Conservation (phyloP, 30 jellyfish, hydroid and myxozoan species). For the Hydra vulgaris region DNA sequence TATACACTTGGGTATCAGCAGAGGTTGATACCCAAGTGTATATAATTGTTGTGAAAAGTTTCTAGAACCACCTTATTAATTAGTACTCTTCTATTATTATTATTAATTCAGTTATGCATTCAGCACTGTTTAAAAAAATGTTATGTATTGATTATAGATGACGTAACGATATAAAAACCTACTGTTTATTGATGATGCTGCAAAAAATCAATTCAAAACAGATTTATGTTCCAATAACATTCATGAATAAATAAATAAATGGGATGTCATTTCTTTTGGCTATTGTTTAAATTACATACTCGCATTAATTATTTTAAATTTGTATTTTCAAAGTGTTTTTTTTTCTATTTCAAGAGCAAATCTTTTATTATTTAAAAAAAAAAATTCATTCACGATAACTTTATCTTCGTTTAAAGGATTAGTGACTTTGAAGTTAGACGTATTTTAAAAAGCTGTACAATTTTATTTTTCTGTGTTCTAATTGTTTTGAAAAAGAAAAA, state of each 20-base stretch:
- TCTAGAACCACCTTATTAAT: no score
- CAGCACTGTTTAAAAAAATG: neutral
- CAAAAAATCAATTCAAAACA: neutral
- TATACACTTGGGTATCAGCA: no score
- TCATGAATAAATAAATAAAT: no score
- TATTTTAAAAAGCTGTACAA: neutral
- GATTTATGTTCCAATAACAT: no score
- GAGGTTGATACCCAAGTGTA: no score
- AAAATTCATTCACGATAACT: neutral
- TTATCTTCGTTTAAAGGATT: neutral
- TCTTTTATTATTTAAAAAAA: neutral
- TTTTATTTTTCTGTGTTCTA: neutral
- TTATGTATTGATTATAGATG: neutral
- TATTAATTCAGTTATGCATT: neutral
- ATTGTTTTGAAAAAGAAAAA: neutral
- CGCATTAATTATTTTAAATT: neutral
- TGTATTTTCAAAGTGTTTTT: neutral
- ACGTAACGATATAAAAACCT: neutral
- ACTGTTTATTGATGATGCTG: neutral
- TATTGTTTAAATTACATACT: neutral
- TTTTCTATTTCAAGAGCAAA: neutral
- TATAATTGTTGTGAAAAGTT: no score
- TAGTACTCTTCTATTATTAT: no score
- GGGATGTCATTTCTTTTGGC: neutral
- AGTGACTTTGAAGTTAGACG: neutral